These are phyloP conservation scores for Panthera leo DNA, from an alignment of 2,113 vertebrate species.

Conservation along the genomic window DNA sequence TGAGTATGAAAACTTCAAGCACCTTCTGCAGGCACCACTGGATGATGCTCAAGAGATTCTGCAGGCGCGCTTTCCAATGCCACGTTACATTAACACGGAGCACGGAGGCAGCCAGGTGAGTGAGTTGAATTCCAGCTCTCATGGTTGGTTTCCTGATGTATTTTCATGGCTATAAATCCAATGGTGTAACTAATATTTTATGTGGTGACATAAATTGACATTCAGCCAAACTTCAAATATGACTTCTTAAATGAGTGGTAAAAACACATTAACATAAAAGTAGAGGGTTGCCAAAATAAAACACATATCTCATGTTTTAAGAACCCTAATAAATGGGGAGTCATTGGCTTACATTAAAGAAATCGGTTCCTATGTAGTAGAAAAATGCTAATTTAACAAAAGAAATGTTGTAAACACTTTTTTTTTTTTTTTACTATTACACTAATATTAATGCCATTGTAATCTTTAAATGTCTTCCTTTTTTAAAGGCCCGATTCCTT, in stretches of 20 bases:
- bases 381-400: not conserved
- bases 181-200: not conserved
- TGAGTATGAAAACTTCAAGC: constrained; percentile 98
- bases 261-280: not conserved
- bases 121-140: not conserved
- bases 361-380: not conserved
- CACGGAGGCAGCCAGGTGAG: constrained; percentile 92
- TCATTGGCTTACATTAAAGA: constrained; percentile 1
- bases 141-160: not conserved
- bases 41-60: constrained; percentile 98
- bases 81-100: constrained; percentile 95
- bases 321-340: not conserved
- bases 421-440: not conserved
- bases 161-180: not conserved
- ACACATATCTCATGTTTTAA: not conserved
- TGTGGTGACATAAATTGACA: not conserved
- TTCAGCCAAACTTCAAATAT: not conserved
- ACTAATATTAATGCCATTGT: constrained; percentile 24
- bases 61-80: constrained; percentile 96
- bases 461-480: constrained; percentile 69
- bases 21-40: constrained; percentile 95
- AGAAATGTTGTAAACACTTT: not conserved
- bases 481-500: constrained; percentile 93
- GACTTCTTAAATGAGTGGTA: not conserved
- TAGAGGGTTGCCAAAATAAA: not conserved